These are phyloP conservation scores for Mellilla xanthometata DNA, from an alignment of 2,888 invertebrate species.

Conservation along the genomic window DNA sequence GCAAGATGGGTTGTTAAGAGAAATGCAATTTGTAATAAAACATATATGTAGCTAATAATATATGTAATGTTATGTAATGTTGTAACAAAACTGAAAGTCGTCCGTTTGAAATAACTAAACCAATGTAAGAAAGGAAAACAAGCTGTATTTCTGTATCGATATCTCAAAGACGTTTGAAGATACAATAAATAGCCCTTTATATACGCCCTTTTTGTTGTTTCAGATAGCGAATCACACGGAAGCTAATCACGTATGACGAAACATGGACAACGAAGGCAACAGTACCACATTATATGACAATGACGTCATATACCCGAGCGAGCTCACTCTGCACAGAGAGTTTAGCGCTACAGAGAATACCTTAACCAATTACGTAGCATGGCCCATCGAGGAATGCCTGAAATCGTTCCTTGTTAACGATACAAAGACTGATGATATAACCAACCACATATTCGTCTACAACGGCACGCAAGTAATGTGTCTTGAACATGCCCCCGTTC, in stretches of 20 bases:
- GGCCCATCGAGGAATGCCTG: slow-evolving; percentile 66
- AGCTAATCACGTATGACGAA: slow-evolving; percentile 65
- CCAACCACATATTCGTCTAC: slow-evolving; percentile 44
- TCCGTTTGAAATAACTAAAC: too few species aligned
- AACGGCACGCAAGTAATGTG: slow-evolving; percentile 68
- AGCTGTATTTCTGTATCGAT: too few species aligned
- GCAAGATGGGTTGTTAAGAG: too few species aligned
- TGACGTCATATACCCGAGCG: slow-evolving; percentile 44
- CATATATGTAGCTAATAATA: too few species aligned
- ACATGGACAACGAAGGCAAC: slow-evolving; percentile 73
- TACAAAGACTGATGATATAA: slow-evolving; percentile 46
- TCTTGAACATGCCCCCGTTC: slow-evolving; percentile 86
- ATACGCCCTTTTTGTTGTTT: slow-evolving; percentile 44
- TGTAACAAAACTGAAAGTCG: too few species aligned
- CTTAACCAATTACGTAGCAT: slow-evolving; percentile 40
- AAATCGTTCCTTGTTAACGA: slow-evolving; percentile 50
- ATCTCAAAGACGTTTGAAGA: too few species aligned
- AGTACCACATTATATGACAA: slow-evolving; percentile 73
- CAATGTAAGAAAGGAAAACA: too few species aligned
- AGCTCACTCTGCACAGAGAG: slow-evolving; percentile 47
- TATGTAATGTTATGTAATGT: too few species aligned
- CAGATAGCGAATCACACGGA: slow-evolving; percentile 43
- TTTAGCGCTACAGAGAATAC: slow-evolving; percentile 42
- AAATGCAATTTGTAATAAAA: too few species aligned
- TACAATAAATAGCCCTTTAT: too few species aligned